A percentile compares a stretch with the other conserved stretches of the same genome.
phyloP scores from a whole-genome alignment of 2,888 invertebrate genomes.

The Micoletzkya japonica region DNA sequence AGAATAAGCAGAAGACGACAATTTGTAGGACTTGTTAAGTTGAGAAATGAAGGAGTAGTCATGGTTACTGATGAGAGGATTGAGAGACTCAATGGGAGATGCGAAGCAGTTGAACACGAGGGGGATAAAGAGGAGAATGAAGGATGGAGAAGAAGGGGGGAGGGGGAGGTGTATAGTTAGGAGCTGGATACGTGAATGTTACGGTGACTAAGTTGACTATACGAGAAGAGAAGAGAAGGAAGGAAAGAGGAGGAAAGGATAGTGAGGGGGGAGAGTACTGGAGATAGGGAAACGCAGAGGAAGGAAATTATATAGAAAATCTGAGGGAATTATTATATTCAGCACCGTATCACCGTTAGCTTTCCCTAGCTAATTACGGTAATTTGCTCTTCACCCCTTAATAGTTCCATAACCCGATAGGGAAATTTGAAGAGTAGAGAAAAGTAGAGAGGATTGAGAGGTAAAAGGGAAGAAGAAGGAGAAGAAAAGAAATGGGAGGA shows the following conservation, averaged over 20 bases:
- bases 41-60: too few relatives aligned
- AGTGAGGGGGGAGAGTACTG: too few relatives aligned
- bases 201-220: background rate
- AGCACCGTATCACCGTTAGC: too few relatives aligned
- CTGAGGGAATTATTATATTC: too few relatives aligned
- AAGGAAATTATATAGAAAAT: too few relatives aligned
- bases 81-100: too few relatives aligned
- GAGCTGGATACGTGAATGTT: too few relatives aligned
- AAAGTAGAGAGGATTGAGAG: constrained; percentile 17
- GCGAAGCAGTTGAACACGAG: too few relatives aligned
- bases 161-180: background rate
- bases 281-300: too few relatives aligned
- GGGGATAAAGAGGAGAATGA: background rate
- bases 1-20: too few relatives aligned
- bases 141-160: background rate
- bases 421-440: background rate
- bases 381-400: constrained; percentile 8
- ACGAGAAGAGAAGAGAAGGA: background rate
- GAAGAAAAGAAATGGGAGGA: background rate
- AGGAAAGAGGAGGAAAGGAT: constrained; percentile 22
- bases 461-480: constrained; percentile 14
- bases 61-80: too few relatives aligned
- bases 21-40: too few relatives aligned
- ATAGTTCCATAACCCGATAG: background rate
- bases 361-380: constrained; percentile 3